These are phyloP conservation scores for Nicator chloris DNA, from an alignment of 2,113 vertebrate genomes.

Conservation along the genomic window DNA sequence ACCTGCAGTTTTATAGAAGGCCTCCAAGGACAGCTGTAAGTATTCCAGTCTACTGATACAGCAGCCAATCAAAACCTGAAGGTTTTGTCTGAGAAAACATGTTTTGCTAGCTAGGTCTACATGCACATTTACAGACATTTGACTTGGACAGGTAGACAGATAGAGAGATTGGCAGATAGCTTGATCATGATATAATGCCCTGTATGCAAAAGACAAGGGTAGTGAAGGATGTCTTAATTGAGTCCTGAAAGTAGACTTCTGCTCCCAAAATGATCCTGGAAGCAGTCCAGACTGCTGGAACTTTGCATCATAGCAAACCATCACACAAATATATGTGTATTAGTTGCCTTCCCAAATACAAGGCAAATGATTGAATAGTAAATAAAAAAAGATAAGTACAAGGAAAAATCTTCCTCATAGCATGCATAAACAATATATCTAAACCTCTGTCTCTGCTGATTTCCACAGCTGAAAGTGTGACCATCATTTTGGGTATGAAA, in stretches of 20 bases:
- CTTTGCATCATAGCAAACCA: neutral
- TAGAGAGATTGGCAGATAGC: neutral
- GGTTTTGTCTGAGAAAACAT: constrained; percentile 40
- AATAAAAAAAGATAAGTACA: neutral
- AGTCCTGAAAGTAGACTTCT: constrained; percentile 3
- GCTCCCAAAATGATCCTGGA: constrained; percentile 18
- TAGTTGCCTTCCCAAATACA: neutral
- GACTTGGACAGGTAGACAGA: neutral
- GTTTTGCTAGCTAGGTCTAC: constrained; percentile 5
- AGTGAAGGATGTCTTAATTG: neutral
- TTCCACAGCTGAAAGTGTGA: neutral
- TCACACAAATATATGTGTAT: neutral
- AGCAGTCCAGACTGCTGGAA: constrained; percentile 7
- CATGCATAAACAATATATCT: neutral
- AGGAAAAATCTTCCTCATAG: neutral
- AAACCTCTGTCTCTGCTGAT: neutral
- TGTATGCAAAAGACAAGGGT: neutral
- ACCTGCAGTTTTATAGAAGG: constrained; percentile 81
- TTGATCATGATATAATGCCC: neutral
- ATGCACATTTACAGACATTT: neutral
- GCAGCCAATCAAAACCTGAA: constrained; percentile 72
- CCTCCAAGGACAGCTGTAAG: constrained; percentile 73
- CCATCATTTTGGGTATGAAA: neutral
- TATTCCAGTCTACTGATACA: constrained; percentile 74
- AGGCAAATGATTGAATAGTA: neutral